phyloP scores from a whole-genome alignment of 2,888 invertebrate species.

The Scrobipalpa atriplicella region DNA sequence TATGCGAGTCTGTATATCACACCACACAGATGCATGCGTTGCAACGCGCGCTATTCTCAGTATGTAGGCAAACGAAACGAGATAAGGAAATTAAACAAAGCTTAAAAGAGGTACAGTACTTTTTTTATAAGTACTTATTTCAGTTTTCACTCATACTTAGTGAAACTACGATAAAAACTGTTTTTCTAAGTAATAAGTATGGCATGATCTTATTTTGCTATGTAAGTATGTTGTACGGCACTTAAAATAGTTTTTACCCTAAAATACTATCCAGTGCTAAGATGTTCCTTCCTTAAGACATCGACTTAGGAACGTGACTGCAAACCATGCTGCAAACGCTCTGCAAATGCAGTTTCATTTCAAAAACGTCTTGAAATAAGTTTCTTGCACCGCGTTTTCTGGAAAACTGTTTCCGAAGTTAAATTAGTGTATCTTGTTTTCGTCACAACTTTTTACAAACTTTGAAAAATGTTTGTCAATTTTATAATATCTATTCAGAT shows the following conservation, averaged over 20 bases:
- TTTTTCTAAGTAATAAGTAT: no score
- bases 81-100: no score
- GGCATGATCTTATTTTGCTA: no score
- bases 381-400: neutral
- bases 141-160: no score
- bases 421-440: neutral
- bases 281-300: neutral
- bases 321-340: neutral
- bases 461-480: no score
- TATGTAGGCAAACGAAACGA: neutral
- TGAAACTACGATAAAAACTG: no score
- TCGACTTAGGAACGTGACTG: neutral
- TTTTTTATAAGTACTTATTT: no score
- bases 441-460: neutral
- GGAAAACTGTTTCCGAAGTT: neutral
- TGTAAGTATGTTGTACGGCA: no score
- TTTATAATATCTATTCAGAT: no score
- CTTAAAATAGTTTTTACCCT: neutral
- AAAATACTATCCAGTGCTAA: neutral
- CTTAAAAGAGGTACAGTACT: no score
- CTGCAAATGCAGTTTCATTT: slow-evolving; percentile 1
- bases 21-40: neutral
- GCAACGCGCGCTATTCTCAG: neutral
- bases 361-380: neutral
- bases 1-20: neutral